Evolutionary conservation across 2,113 vertebrate species (phyloP), one percentile per base, ranked within the genome.

Genomic region (Solea senegalensis): DNA sequence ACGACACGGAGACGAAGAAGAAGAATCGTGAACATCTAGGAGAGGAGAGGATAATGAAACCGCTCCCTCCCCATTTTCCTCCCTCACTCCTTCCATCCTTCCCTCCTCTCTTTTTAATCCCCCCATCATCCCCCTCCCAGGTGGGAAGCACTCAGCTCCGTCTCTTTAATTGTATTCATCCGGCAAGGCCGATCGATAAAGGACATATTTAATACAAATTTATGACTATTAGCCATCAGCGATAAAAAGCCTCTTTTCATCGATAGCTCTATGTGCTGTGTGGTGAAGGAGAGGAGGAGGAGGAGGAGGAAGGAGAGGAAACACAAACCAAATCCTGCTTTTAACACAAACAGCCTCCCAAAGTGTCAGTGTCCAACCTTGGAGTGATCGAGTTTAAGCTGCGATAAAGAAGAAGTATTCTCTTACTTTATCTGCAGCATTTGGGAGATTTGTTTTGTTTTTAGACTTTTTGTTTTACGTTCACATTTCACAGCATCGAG

Each of bases 141-240:
- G 85, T 89, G 89, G 85, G 86, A 84, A 86, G 86, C 86, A 86
- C 89, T 90, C 86, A 91, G 83, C 58, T 34, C 62, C 62, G 64
- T 74, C 73, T 88, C 83, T 91, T 92, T 88, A 90, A 92, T 89
- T 88, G 87, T 89, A 86, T 89, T 92, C 84, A 88, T 90, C 86
- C 61, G 48, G 89, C 82, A 85, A 87, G 84, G 83, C 90, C 85
- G 83, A 92, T 92, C 92, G 86, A 93, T 92, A 89, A 62, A 78
- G 85, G 84, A 90, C 83, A 89, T 92, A 88, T 93, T 92, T 92
- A 90, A 92, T 89, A 88, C 79, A 89, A 88, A 89, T 93, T 88
- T 86, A 89, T 88, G 91, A 89, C 90, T 78, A 87, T 81, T 86
- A 86, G 78, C 87, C 86, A 82, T 92, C 86, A 89, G 84, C 82